phyloP scores from a whole-genome alignment of 2,797 vertebrate genomes.

The Micromesistius poutassou region DNA sequence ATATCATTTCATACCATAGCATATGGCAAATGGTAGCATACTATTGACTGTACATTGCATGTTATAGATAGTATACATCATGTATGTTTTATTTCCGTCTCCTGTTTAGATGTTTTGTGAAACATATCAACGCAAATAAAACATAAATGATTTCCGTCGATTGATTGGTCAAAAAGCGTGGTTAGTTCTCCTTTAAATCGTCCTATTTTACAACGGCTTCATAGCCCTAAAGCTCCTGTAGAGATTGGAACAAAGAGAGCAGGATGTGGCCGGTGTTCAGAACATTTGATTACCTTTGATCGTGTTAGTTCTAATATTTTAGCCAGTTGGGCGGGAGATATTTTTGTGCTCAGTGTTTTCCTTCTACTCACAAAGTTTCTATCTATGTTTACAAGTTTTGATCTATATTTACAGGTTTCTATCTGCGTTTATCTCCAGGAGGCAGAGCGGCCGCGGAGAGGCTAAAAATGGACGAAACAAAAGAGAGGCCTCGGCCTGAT shows the following conservation, averaged over 20 bases:
- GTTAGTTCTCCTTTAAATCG: not conserved
- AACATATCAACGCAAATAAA: too few relatives aligned
- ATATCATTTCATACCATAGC: not conserved
- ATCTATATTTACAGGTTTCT: conserved; percentile 31
- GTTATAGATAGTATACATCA: not conserved
- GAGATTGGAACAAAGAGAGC: not conserved
- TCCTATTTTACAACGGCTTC: not conserved
- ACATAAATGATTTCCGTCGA: too few relatives aligned
- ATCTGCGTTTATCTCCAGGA: conserved; percentile 32
- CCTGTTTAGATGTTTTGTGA: too few relatives aligned
- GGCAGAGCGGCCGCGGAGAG: conserved; percentile 15
- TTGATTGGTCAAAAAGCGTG: too few relatives aligned
- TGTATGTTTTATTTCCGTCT: too few relatives aligned
- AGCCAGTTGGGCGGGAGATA: not conserved
- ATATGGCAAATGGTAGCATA: not conserved
- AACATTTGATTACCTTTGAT: not conserved
- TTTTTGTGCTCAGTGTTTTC: not conserved
- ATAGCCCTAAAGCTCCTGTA: not conserved
- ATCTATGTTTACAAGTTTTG: conserved; percentile 17
- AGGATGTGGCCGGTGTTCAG: not conserved
- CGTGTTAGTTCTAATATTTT: not conserved
- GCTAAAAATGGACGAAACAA: conserved; percentile 43
- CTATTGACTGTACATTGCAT: not conserved
- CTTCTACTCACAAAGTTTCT: conserved; percentile 24
- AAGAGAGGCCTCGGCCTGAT: conserved; percentile 34